These are phyloP conservation scores for Scylla paramamosain DNA, from an alignment of 1,140 invertebrate genomes.

Conservation along the genomic window DNA sequence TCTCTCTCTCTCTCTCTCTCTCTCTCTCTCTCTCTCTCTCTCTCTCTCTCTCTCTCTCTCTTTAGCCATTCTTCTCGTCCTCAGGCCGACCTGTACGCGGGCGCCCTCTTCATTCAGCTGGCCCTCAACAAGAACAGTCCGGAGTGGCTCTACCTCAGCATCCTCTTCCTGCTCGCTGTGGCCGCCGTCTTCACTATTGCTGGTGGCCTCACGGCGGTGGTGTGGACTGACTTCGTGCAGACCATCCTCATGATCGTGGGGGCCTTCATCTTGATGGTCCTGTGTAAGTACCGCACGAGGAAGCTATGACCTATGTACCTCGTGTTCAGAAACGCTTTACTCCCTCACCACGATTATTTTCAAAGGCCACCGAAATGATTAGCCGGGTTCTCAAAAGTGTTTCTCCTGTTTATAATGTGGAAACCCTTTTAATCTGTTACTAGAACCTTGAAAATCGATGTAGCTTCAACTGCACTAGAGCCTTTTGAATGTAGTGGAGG, in stretches of 20 bases:
- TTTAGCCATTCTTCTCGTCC: not conserved
- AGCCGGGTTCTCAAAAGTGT: no score
- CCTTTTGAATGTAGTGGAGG: no score
- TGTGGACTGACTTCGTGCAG: slow-evolving; percentile 84
- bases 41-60: not conserved
- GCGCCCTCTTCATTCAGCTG: slow-evolving; percentile 82
- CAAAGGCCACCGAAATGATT: no score
- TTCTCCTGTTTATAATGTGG: no score
- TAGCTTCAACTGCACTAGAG: no score
- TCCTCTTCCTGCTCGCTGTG: slow-evolving; percentile 81
- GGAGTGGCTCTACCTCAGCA: slow-evolving; percentile 81
- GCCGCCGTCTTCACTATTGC: slow-evolving; percentile 82
- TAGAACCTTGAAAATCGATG: no score
- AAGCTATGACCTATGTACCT: no score
- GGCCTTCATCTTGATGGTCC: slow-evolving; percentile 82
- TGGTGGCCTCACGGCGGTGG: slow-evolving; percentile 83
- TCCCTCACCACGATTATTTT: no score
- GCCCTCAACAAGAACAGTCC: slow-evolving; percentile 67
- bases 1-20: slow-evolving; percentile 19
- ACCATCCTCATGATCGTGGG: slow-evolving; percentile 84
- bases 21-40: slow-evolving; percentile 18
- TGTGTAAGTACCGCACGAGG: slow-evolving; percentile 63
- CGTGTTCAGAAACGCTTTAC: no score
- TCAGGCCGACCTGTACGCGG: slow-evolving; percentile 83
- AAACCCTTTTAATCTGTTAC: no score